Evolutionary conservation across 2,797 vertebrate genomes (phyloP).

Genomic region (Vultur gryphus): DNA sequence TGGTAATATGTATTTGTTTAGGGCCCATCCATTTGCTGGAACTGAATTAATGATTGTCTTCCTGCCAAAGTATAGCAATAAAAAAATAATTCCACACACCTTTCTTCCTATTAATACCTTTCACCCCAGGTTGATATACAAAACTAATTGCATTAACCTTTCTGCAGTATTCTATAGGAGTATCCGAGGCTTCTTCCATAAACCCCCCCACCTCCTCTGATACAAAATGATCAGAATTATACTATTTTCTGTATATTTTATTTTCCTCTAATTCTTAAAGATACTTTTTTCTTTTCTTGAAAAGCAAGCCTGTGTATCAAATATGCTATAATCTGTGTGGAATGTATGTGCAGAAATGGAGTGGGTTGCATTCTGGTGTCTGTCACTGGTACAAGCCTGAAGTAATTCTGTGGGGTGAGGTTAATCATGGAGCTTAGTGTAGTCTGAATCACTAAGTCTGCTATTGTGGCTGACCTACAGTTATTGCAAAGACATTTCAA

Average conservation of each 20-base stretch:
- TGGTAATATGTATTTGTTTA: background rate
- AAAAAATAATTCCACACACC: background rate
- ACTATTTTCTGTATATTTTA: background rate
- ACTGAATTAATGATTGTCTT: background rate
- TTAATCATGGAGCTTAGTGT: background rate
- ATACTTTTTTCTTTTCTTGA: background rate
- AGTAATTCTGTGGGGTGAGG: background rate
- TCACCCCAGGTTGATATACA: background rate
- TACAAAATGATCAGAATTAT: background rate
- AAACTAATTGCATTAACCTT: background rate
- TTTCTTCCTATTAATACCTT: background rate
- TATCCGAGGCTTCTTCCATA: background rate
- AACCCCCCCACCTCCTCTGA: accelerated
- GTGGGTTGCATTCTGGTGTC: background rate
- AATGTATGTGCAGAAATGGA: background rate
- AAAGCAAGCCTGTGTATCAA: background rate
- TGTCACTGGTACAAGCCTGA: background rate
- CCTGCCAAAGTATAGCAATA: background rate
- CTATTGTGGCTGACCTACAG: background rate
- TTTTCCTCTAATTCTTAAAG: background rate
- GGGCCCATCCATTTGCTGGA: background rate
- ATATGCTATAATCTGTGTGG: background rate
- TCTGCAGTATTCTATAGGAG: background rate
- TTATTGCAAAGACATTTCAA: background rate
- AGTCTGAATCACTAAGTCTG: background rate